Percentiles rank a stretch among this genome's conserved stretches.
Conservation (phyloP, 1,140 invertebrate genomes). For the Orius laevigatus region DNA sequence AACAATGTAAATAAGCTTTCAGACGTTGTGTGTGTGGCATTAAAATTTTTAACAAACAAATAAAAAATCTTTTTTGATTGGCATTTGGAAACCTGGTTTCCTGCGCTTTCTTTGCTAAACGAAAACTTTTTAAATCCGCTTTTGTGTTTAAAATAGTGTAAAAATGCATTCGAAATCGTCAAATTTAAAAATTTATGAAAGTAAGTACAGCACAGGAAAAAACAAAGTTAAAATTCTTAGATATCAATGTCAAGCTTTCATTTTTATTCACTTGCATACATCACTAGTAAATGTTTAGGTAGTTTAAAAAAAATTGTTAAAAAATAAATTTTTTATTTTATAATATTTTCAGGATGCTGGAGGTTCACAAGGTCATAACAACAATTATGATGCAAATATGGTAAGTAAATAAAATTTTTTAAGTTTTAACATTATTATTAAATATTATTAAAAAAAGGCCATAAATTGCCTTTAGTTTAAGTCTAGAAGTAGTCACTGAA, state of each 20-base stretch:
- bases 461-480: no score
- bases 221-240: background rate
- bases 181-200: background rate
- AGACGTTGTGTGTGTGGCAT: background rate
- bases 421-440: background rate
- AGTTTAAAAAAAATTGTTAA: background rate
- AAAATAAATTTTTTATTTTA: background rate
- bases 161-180: conserved; percentile 3
- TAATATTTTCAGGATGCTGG: conserved; percentile 13
- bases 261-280: background rate
- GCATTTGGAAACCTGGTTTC: conserved; percentile 3
- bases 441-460: no score
- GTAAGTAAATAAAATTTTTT: conserved; percentile 7
- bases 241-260: background rate
- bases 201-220: no score
- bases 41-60: background rate
- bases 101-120: conserved; percentile 1
- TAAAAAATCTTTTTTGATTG: background rate
- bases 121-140: no score
- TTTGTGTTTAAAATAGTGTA: conserved; percentile 4
- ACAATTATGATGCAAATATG: conserved; percentile 17
- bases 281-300: background rate
- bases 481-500: no score
- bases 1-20: background rate
- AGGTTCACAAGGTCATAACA: conserved; percentile 13